Evolutionary conservation across 2,888 invertebrate species (phyloP), one percentile per base, ranked within the genome.

Genomic region (Ephialtes manifestator): DNA sequence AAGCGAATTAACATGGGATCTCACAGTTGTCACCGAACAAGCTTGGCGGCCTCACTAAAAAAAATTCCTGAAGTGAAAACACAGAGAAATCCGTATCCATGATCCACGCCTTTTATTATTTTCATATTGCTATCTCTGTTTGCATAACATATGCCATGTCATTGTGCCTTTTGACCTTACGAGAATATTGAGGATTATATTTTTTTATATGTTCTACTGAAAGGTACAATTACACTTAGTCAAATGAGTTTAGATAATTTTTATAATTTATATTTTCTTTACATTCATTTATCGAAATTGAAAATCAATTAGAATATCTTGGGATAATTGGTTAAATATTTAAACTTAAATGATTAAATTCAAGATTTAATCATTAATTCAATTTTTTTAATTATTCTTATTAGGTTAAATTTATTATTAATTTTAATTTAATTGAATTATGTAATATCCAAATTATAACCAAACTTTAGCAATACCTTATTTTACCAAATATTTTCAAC

Each of bases 1-100:
- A n/a, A 31, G 58, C 8, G 58, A 2, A 55, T 55, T 55, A 24
- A 55, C 55, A 11, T 18, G 35, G 43, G 39, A 51, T 18, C 4
- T 7, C 51, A n/a, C 7, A n/a, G n/a, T 48, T 15, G 15, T 15
- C 4, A 48, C n/a, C 2, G 48, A 48, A 48, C 15, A n/a, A 48
- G 39, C 5, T 39, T 31, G 20, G 13, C 53, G n/a, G 18, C 5
- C 35, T 60, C n/a, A 28, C 53, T 35, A 7, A 55, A 35, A 55
- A 35, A 43, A 74, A 74, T 76, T 76, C 65, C 43, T 67, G 10
- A 20, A 67, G 67, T 77, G 77, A 77, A 77, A 77, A 51, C 55
- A 43, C 39, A 18, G 20, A 31, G 65, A 68, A 18, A 67, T 39
- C 46, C 51, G n/a, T 8, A 67, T 39, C 11, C 51, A 31, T 15